Base-by-base conservation (phyloP, 2,113 vertebrate species). In the Miniopterus natalensis region DNA sequence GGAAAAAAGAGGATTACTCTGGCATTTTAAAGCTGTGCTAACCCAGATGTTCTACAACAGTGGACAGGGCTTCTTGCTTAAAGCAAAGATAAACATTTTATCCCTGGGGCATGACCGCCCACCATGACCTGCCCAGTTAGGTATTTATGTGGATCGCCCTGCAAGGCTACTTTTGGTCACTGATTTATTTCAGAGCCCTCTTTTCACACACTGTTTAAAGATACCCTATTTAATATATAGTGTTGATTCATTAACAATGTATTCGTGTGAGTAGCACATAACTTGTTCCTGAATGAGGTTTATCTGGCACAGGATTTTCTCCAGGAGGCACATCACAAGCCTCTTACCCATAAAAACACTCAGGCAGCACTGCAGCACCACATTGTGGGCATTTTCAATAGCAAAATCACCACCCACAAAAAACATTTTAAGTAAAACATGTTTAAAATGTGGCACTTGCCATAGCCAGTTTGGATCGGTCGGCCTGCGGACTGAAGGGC, bases 371-470 rank as follows among this genome's bases (percentile, higher is more conserved):
- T 74, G 45, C 42, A 49, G 14, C 73, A 78, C 75, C 55, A 78
- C 29, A 21, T 77, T 51, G 49, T 51, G 75, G 49, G 5, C 75
- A 53, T 23, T 78, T 78, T 55, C 53, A 78, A 55, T 53, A n/a
- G 31, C 10, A 55, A 78, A 78, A 13, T 78, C 31, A 55, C 75
- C 14, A 77, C 31, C 75, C 21, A 55, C 31, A 74, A 78, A 36
- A 31, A 31, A 36, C 74, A 77, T 27, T 29, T 29, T 63, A 63
- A 61, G 61, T 8, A 63, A 10, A 53, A 77, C 51, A n/a, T 21
- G 29, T 31, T 78, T 36, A 53, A 78, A 55, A 55, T 55, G 49
- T 55, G 49, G 75, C 49, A 78, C 12, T 49, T 98, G 17, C 17
- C 53, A 15, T 18, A 55, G 53, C 17, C 17, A 6, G 53, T 55